Conservation (phyloP, 2,113 vertebrate genomes). For the Saccopteryx leptura region DNA sequence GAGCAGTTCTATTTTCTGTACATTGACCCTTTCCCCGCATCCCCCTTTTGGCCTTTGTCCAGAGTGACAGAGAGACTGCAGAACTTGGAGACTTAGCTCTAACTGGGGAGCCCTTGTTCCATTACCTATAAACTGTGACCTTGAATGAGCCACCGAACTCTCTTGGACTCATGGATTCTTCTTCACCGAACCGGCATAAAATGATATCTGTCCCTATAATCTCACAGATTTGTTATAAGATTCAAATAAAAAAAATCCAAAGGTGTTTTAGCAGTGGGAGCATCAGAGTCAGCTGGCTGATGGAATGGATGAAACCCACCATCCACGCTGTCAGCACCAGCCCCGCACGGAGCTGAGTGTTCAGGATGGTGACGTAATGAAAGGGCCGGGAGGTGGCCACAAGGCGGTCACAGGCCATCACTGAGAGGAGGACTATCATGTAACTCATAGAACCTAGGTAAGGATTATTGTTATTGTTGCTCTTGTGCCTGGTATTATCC, state of each 20-base stretch:
- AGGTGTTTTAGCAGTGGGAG: slow-evolving; percentile 41
- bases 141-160: not conserved
- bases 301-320: slow-evolving; percentile 68
- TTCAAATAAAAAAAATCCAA: not conserved
- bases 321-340: slow-evolving; percentile 62
- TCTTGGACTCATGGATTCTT: not conserved
- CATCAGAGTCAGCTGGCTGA: slow-evolving; percentile 61
- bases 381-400: slow-evolving; percentile 79
- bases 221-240: not conserved
- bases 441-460: not conserved
- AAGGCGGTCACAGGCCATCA: slow-evolving; percentile 77
- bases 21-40: not conserved
- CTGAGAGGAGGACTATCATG: slow-evolving; percentile 58
- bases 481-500: not conserved
- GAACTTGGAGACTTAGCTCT: not conserved
- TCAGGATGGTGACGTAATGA: slow-evolving; percentile 80
- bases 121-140: not conserved
- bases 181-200: not conserved
- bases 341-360: slow-evolving; percentile 32
- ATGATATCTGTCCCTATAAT: not conserved
- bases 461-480: not conserved
- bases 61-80: not conserved
- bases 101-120: not conserved
- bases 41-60: not conserved
- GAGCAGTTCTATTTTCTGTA: not conserved